Evolutionary conservation across 2,888 invertebrate species (phyloP), one percentile per base, ranked within the genome.

Genomic region (Gerris lacustris): DNA sequence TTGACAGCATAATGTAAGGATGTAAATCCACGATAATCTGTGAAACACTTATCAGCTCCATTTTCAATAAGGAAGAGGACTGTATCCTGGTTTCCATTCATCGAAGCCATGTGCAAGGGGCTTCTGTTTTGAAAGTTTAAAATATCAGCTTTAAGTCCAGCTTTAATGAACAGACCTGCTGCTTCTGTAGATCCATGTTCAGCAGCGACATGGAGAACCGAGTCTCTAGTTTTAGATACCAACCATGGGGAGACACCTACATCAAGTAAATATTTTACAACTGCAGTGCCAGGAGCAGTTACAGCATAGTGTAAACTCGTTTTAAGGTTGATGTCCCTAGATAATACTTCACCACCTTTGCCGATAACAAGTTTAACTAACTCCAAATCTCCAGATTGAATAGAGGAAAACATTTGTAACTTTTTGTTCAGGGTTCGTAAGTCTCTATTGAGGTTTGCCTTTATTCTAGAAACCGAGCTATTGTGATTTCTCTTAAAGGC

Each of bases 141-240:
- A n/a, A 64, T 73, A 62, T 76, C 71, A 64, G 75, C 67, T 64
- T 75, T 68, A 15, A 74, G 72, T n/a, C 68, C 71, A 7, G 73
- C 47, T 63, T 69, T 6, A 9, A 75, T 17, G 15, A 76, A 5
- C 15, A 55, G 15, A 9, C 15, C 15, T 55, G 15, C 15, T 11
- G 11, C 15, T 15, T 55, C 15, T 11, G 55, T 55, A 55, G 2
- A 55, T 11, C 55, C 55, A 5, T 11, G 15, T 15, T 55, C 5
- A 55, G 55, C 55, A 55, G 55, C 55, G 9, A 55, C 9, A 15
- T 55, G 55, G 1, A 55, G 55, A 15, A 5, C 11, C 5, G 55
- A 55, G 9, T 15, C 11, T 2, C 15, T 2, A 2, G 55, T 2
- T 11, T 55, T 55, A 15, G 11, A 55, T 55, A 2, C 15, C 15